These are phyloP conservation scores for Chunga burmeisteri DNA, from an alignment of 2,113 vertebrate genomes.

Conservation along the genomic window DNA sequence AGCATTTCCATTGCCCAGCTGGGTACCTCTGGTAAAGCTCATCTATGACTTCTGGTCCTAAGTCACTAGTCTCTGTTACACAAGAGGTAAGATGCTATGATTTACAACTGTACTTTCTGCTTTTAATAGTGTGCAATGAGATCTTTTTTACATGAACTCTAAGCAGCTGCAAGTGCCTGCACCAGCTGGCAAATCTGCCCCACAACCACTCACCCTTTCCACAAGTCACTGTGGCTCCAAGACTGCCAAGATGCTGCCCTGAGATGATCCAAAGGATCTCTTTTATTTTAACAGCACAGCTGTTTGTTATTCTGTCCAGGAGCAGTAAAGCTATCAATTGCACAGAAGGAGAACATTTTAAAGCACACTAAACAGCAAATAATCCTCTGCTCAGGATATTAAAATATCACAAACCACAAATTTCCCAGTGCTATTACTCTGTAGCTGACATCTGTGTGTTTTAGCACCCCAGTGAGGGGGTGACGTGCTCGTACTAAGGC, in stretches of 20 bases:
- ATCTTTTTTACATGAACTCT: background rate
- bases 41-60: background rate
- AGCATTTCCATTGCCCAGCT: background rate
- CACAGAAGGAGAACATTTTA: conserved; percentile 17
- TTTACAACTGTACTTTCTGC: background rate
- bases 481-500: background rate
- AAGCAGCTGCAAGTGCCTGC: background rate
- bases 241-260: background rate
- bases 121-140: background rate
- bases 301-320: conserved; percentile 38
- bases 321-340: conserved; percentile 24
- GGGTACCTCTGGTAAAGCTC: background rate
- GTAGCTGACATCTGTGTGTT: background rate
- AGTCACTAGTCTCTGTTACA: background rate
- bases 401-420: conserved; percentile 25
- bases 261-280: background rate
- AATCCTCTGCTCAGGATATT: conserved; percentile 33
- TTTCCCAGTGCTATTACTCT: background rate
- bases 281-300: background rate
- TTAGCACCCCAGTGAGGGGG: background rate
- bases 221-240: background rate
- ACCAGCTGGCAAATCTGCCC: background rate
- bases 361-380: conserved; percentile 31
- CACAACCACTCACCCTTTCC: background rate
- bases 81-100: background rate